Evolutionary conservation across 2,888 invertebrate genomes (phyloP), one percentile per base, ranked within the genome.

Genomic region (Crepidodera aurea): DNA sequence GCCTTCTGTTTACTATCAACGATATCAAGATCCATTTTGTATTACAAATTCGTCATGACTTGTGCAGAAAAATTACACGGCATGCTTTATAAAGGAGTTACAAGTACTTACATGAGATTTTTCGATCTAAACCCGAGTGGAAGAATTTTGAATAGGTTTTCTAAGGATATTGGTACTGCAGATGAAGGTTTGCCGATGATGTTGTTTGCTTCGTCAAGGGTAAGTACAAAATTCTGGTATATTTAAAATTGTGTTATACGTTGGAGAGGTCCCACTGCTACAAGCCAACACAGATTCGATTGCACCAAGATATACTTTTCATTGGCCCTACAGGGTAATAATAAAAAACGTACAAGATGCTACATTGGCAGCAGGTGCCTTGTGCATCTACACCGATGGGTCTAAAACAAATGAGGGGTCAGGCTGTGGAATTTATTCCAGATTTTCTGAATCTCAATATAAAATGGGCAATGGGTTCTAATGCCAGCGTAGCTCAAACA

Each of bases 51-150:
- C 15, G 29, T 48, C 4, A 48, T 48, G 48, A 8, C 27, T 3
- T 48, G 48, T 7, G 48, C 48, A 7, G 48, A 27, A 15, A n/a
- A 6, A 2, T 15, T 48, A 29, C 48, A 48, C 10, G 48, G 10
- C 0, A 29, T 29, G 48, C 25, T 48, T 29, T 48, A 27, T 15
- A 12, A 27, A n/a, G 48, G 48, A 4, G 48, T 48, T 3, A 48
- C 27, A 2, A 48, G 12, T 16, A 48, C 48, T 48, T 15, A 48
- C 10, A 87, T 90, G 82, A 78, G 82, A 57, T 91, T 91, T 77
- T 91, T 91, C 77, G 89, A 90, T 71, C 84, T 82, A 0, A 90
- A 90, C 75, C 86, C 89, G 1, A 84, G 85, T 1, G 86, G 86
- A 1, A 81, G 85, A 37, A 85, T 91, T 64, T 79, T 91, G 34